Percentiles rank a stretch among this genome's conserved stretches.
phyloP scores from a whole-genome alignment of 2,113 vertebrate genomes.

The Eurystomus gularis region DNA sequence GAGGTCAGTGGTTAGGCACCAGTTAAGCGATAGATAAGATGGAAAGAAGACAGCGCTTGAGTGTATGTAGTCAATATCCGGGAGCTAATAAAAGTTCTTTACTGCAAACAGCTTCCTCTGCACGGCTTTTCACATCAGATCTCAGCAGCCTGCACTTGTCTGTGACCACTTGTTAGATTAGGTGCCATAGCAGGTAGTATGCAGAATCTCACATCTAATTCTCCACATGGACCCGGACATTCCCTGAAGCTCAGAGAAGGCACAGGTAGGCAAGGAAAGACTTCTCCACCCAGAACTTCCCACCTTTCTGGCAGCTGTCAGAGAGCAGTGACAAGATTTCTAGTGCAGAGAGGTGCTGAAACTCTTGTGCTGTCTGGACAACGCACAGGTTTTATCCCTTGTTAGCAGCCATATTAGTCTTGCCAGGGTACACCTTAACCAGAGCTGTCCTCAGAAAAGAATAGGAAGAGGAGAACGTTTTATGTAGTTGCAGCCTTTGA shows the following conservation, averaged over 20 bases:
- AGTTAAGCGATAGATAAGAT: conserved; percentile 37
- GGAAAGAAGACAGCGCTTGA: conserved; percentile 24
- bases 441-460: neutral
- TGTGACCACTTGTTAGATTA: conserved; percentile 25
- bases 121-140: conserved; percentile 14
- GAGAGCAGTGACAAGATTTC: neutral
- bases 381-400: neutral
- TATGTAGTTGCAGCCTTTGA: neutral
- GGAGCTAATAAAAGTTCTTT: conserved; percentile 25
- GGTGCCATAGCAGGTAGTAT: neutral
- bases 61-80: neutral
- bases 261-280: neutral
- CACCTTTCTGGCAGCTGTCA: neutral
- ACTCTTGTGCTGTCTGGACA: neutral
- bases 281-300: neutral
- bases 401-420: neutral
- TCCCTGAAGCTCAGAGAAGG: neutral
- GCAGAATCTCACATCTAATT: neutral
- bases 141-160: conserved; percentile 28
- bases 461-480: neutral
- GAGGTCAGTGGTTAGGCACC: conserved; percentile 34
- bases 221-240: neutral
- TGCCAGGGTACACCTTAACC: neutral
- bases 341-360: neutral
- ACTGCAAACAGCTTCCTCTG: neutral